These are phyloP conservation scores for Ormyrus pomaceus DNA, from an alignment of 2,888 invertebrate species.

Conservation along the genomic window DNA sequence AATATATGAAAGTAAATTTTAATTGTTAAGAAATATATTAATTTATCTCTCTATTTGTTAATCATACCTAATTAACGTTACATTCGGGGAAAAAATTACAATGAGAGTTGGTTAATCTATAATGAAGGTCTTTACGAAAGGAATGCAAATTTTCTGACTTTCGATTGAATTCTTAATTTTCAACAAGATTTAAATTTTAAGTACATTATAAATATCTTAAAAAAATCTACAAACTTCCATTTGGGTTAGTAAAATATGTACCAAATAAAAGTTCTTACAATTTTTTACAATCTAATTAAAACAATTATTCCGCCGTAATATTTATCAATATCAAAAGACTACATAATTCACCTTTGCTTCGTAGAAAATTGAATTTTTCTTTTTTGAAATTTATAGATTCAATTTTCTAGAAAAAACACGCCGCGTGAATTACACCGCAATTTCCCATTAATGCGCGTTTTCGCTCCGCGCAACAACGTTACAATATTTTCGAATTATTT, in stretches of 20 bases:
- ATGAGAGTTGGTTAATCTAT: slow-evolving; percentile 4
- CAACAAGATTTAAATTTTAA: slow-evolving; percentile 29
- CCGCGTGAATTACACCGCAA: no score
- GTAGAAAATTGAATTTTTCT: slow-evolving; percentile 36
- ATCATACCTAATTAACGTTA: slow-evolving; percentile 10
- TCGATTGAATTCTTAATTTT: slow-evolving; percentile 10
- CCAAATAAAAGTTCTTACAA: slow-evolving; percentile 24
- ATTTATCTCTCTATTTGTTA: slow-evolving; percentile 51
- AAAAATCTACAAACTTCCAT: slow-evolving; percentile 15
- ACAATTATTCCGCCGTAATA: background rate
- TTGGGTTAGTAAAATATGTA: slow-evolving; percentile 19
- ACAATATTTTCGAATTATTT: no score
- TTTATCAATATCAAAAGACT: slow-evolving; percentile 13
- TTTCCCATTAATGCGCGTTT: no score
- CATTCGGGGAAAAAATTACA: slow-evolving; percentile 11
- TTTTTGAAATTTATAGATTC: slow-evolving; percentile 1
- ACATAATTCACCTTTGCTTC: background rate
- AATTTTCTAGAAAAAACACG: slow-evolving; percentile 14
- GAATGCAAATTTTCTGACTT: slow-evolving; percentile 24
- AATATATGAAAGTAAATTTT: slow-evolving; percentile 41
- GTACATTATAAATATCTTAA: slow-evolving; percentile 38
- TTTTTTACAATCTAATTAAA: slow-evolving; percentile 23
- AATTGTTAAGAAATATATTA: slow-evolving; percentile 52
- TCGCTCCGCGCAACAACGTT: no score
- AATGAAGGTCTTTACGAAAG: slow-evolving; percentile 7